Evolutionary conservation across 1,140 invertebrate genomes (phyloP).

Genomic region (Agrypnia vestita): DNA sequence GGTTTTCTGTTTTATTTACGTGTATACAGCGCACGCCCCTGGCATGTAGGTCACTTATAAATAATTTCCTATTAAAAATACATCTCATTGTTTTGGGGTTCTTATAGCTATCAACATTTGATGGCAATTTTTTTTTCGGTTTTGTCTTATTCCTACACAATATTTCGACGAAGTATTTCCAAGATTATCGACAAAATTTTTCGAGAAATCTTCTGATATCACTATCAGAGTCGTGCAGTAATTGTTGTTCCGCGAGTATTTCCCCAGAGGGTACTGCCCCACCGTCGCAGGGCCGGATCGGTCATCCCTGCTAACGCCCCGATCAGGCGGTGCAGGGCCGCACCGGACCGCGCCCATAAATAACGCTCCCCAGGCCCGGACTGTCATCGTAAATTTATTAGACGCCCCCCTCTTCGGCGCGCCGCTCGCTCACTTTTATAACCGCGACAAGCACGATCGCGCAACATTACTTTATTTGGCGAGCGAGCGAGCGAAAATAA

Average conservation of each 20-base stretch:
- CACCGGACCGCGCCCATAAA: constrained; percentile 19
- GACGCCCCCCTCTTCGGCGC: constrained; percentile 1
- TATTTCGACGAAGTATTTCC: background rate
- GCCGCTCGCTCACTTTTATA: constrained; percentile 39
- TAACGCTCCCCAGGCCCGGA: constrained; percentile 30
- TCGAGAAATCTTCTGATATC: too few relatives aligned
- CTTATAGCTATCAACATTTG: too few relatives aligned
- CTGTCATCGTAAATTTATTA: constrained; percentile 60
- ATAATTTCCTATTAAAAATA: too few relatives aligned
- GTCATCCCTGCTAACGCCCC: constrained; percentile 1
- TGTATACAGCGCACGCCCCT: too few relatives aligned
- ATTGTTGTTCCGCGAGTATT: background rate
- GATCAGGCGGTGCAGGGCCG: background rate
- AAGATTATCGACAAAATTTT: background rate
- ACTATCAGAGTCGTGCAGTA: too few relatives aligned
- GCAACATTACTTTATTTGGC: constrained; percentile 11
- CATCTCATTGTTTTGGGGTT: too few relatives aligned
- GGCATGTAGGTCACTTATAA: too few relatives aligned
- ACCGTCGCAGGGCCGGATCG: constrained; percentile 6
- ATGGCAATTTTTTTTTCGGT: background rate
- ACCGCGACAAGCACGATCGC: constrained; percentile 10
- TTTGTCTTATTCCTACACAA: background rate
- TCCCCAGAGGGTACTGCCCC: background rate
- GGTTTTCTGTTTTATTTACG: too few relatives aligned
- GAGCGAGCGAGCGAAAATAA: constrained; percentile 1